Base-by-base conservation (phyloP, 23 tunicate species). In the Halocynthia aurantium region DNA sequence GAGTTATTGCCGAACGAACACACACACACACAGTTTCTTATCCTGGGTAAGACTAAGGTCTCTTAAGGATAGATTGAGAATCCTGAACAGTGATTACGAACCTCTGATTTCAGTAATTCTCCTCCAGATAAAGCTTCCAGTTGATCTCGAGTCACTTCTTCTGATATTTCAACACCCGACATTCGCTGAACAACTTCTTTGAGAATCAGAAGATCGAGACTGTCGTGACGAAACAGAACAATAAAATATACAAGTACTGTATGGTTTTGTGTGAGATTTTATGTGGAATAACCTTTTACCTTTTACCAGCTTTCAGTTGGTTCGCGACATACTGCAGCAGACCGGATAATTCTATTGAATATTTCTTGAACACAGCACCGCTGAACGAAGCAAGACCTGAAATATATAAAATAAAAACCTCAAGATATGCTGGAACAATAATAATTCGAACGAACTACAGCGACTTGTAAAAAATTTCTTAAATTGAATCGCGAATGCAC, bases 171-270 rank as follows among this genome's bases (percentile, higher is more conserved):
- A 54, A 94, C 85, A 8, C 99, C 99, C 9, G 99, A 94, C 99
- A 94, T 94, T 69, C 89, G 88, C 84, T 94, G 99, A 40, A 94
- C 96, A 12, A 94, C 99, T 60, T 94, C 99, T 52, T 94, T 94
- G 84, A 94, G 62, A n/a, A 94, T 88, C 82, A 94, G 77, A 15
- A 94, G 72, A 77, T 94, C 99, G 19, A 90, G 77, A 70, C 95
- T 85, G 76, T 6, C 44, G 44, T 31, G 44, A 31, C 44, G 57
- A 66, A 77, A 72, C 13, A 72, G 1, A 49, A 72, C 51, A 12
- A 2, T 49, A 58, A 13, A 2, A 13, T 13, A 13, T 58, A 58
- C 17, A 58, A 13, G 15, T n/a, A 15, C 15, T 1, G 63, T 58
- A 58, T 13, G 17, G 63, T 58, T 58, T n/a, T n/a, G n/a, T n/a